Evolutionary conservation across 2,888 invertebrate species (phyloP), one percentile per base, ranked within the genome.

Genomic region (Sylvicola cinctus): DNA sequence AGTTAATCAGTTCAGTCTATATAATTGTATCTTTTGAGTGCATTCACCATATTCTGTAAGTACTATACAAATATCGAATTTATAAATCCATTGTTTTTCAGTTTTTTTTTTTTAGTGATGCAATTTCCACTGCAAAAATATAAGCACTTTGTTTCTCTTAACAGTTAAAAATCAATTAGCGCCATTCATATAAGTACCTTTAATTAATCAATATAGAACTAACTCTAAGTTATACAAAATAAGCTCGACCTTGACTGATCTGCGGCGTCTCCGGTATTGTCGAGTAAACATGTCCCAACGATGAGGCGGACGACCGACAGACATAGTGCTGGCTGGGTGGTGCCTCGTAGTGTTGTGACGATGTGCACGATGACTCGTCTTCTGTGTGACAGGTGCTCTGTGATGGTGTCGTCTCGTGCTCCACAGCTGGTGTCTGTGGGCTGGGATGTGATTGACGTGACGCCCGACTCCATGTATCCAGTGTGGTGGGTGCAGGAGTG

Each of bases 401-500:
- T 23, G 39, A 39, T 23, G 37, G 37, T 17, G 35, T 33, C 27
- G 31, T 28, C 31, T 34, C 32, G 11, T 34, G 35, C 31, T 29
- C 36, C 34, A 30, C 31, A 30, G 34, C 33, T 36, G 34, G 41
- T 29, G 36, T 29, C 3, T 36, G 36, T 20, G 34, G 17, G 23
- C 38, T 36, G 3, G 39, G 66, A 15, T 69, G 66, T 38, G 67
- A 66, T 45, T 69, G 70, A 58, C 74, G 74, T 38, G 67, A 66
- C 45, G 69, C 70, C 58, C 74, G 74, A 52, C 70, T 74, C 75
- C 76, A 77, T 44, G 68, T 66, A 46, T 74, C 74, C 31, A 70
- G 67, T 37, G 72, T 69, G 42, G 75, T 74, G 33, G 79, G 77
- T 34, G 77, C 74, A 29, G 77, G 71, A 31, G 76, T 74, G 51